Evolutionary conservation across 2,888 invertebrate genomes (phyloP).

Genomic region (Agriotes lineatus): DNA sequence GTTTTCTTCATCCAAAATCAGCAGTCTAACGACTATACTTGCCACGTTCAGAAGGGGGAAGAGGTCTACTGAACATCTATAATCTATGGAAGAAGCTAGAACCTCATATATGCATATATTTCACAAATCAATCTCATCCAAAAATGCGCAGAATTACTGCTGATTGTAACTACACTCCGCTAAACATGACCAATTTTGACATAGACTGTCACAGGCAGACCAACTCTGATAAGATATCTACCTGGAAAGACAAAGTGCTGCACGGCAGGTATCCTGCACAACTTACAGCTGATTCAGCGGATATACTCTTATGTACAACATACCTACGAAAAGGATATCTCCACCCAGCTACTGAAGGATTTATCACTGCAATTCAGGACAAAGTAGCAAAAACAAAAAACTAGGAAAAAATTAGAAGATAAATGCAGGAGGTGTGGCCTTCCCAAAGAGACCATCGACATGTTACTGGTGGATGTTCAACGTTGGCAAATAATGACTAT

Average conservation of each 20-base stretch:
- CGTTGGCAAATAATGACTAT: background rate
- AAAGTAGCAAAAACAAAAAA: background rate
- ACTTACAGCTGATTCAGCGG: background rate
- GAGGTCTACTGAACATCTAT: too few species aligned
- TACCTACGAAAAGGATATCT: background rate
- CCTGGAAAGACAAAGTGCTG: background rate
- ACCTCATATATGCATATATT: too few species aligned
- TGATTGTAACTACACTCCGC: too few species aligned
- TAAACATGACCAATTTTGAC: too few species aligned
- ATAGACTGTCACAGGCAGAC: too few species aligned
- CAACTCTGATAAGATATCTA: too few species aligned
- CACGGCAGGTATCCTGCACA: background rate
- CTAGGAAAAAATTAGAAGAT: background rate
- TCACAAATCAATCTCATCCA: too few species aligned
- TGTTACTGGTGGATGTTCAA: background rate
- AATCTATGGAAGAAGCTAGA: too few species aligned
- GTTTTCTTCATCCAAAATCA: too few species aligned
- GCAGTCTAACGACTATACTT: too few species aligned
- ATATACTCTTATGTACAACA: background rate
- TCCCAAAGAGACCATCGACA: background rate
- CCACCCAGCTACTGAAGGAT: background rate
- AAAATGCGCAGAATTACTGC: too few species aligned
- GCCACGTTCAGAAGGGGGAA: too few species aligned
- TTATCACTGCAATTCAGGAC: background rate
- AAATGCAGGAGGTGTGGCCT: background rate